Percentiles rank a stretch among this genome's conserved stretches.
Evolutionary conservation across 2,113 vertebrate genomes (phyloP).

Genomic region (Columbina picui): DNA sequence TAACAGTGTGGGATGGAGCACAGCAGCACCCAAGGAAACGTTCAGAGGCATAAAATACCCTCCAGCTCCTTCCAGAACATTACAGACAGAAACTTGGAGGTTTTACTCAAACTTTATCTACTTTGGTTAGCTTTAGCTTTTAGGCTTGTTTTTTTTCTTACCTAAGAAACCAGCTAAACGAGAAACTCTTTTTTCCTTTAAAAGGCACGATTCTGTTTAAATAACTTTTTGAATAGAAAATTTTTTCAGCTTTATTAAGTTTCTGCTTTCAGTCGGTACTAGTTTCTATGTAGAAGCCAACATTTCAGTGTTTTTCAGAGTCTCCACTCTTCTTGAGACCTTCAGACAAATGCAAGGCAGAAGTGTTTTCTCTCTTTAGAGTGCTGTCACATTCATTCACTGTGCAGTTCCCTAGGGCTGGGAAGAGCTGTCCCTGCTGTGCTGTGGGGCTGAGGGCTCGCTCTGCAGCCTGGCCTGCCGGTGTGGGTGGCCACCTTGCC

Average conservation of each 20-base stretch:
- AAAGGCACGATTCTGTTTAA: not conserved
- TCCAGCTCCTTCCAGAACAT: not conserved
- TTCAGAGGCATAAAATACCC: not conserved
- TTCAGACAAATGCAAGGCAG: accelerated
- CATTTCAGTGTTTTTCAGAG: not conserved
- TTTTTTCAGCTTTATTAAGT: not conserved
- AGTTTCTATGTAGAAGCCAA: not conserved
- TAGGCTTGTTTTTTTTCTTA: not conserved
- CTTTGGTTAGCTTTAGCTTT: not conserved
- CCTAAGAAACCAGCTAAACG: not conserved
- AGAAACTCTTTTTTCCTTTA: not conserved
- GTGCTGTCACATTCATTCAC: accelerated
- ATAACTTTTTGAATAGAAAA: not conserved
- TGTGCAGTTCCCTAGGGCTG: accelerated
- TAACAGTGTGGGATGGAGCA: not conserved
- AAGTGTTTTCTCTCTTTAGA: not conserved
- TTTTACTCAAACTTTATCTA: not conserved
- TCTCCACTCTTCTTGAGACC: not conserved
- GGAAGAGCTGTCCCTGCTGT: not conserved
- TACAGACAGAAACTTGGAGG: not conserved
- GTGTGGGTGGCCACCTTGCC: not conserved
- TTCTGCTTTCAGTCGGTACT: not conserved
- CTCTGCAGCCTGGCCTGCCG: not conserved
- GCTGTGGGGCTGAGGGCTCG: accelerated
- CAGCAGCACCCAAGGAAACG: not conserved